Evolutionary conservation across 2,888 invertebrate species (phyloP).

Genomic region (Dynastes tityus): DNA sequence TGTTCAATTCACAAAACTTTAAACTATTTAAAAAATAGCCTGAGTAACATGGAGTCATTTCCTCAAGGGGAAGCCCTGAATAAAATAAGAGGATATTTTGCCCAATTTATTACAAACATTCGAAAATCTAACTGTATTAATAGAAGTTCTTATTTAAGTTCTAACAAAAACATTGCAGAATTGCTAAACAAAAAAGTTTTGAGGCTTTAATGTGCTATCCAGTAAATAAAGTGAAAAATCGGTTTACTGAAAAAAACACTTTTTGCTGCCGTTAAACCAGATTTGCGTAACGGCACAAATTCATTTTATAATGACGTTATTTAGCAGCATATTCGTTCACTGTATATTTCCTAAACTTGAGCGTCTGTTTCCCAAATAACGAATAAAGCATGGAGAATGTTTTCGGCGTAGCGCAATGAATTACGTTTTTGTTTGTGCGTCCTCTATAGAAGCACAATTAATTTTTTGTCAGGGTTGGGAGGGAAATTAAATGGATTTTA

Average conservation of each 20-base stretch:
- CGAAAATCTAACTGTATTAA: no score
- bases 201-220: no score
- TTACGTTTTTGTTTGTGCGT: constrained; percentile 46
- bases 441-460: constrained; percentile 39
- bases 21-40: no score
- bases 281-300: not conserved
- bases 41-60: no score
- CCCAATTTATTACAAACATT: no score
- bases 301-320: constrained; percentile 24
- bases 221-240: not conserved
- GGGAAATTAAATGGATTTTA: constrained; percentile 45
- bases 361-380: constrained; percentile 23
- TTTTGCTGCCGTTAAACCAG: not conserved
- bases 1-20: no score
- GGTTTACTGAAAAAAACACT: not conserved
- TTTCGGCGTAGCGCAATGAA: constrained; percentile 32
- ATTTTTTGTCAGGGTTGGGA: constrained; percentile 27
- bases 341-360: constrained; percentile 10
- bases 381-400: constrained; percentile 30
- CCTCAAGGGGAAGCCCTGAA: no score
- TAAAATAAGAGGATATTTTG: no score
- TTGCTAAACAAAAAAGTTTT: no score
- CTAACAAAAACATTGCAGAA: no score
- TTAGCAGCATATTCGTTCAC: not conserved
- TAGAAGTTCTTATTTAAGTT: no score